Evolutionary conservation across 2,888 invertebrate species (phyloP).

Genomic region (Steinernema hermaphroditum): DNA sequence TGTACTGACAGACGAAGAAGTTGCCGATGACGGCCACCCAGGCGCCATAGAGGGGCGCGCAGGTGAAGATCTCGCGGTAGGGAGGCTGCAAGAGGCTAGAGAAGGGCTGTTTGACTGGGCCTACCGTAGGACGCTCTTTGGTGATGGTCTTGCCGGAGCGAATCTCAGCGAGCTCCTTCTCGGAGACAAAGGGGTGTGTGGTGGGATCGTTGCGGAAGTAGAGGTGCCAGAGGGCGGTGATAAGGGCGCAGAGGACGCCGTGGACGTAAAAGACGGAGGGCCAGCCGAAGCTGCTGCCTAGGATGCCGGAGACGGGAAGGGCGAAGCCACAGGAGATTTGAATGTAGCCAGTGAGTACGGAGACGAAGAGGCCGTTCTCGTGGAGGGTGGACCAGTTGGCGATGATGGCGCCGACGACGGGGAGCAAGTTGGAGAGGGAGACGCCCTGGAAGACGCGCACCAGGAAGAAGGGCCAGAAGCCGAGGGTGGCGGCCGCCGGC

Average conservation of each 20-base stretch:
- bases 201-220: conserved; percentile 27
- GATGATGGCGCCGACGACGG: conserved; percentile 31
- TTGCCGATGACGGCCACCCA: conserved; percentile 56
- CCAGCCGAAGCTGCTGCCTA: conserved; percentile 40
- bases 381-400: background rate
- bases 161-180: conserved; percentile 41
- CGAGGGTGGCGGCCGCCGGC: conserved; percentile 26
- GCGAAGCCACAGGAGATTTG: no score
- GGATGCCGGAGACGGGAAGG: no score
- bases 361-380: no score
- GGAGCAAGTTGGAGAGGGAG: conserved; percentile 31
- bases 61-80: conserved; percentile 46
- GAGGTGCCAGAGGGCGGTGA: conserved; percentile 45
- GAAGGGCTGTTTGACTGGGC: background rate
- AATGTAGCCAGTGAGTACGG: no score
- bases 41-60: conserved; percentile 54
- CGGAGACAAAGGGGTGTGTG: conserved; percentile 52
- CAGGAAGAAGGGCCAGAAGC: conserved; percentile 16
- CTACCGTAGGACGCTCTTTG: conserved; percentile 34
- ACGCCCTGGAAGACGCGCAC: conserved; percentile 19
- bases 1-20: conserved; percentile 56
- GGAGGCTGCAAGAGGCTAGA: conserved; percentile 37
- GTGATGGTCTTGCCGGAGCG: no score
- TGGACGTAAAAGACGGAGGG: conserved; percentile 57
- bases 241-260: conserved; percentile 47